Conservation (phyloP, 2,888 invertebrate genomes). For the Cephus runcator region DNA sequence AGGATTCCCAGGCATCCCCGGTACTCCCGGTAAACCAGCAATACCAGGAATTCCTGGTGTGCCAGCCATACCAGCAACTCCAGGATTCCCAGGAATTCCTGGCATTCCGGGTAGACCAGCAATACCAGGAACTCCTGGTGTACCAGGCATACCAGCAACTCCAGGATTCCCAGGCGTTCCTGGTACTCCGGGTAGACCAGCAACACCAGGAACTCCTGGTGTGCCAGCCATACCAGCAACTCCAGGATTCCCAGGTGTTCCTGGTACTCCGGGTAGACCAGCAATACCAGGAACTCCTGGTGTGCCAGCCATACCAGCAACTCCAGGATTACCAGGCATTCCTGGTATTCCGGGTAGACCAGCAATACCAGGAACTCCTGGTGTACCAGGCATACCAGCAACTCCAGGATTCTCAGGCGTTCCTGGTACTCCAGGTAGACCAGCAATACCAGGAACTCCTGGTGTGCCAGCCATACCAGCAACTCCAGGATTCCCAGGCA, state of each 20-base stretch:
- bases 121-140: conserved; percentile 33
- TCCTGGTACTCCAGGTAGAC: no score
- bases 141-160: conserved; percentile 32
- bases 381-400: no score
- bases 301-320: conserved; percentile 24
- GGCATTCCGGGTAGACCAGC: conserved; percentile 42
- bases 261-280: conserved; percentile 12
- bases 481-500: no score
- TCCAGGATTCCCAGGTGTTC: conserved; percentile 27
- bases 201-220: conserved; percentile 29
- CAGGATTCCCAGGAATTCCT: conserved; percentile 38
- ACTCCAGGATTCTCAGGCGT: no score
- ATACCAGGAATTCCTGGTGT: background rate
- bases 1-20: conserved; percentile 17
- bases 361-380: background rate
- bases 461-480: no score
- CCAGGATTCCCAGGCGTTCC: conserved; percentile 26
- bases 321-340: conserved; percentile 28
- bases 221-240: conserved; percentile 25
- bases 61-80: conserved; percentile 9
- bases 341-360: conserved; percentile 12
- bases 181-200: conserved; percentile 31
- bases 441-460: no score
- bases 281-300: background rate
- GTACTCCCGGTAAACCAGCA: conserved; percentile 42